Evolutionary conservation across 2,888 invertebrate genomes (phyloP), one percentile per base, ranked within the genome.

Genomic region (Epinotia nisella): DNA sequence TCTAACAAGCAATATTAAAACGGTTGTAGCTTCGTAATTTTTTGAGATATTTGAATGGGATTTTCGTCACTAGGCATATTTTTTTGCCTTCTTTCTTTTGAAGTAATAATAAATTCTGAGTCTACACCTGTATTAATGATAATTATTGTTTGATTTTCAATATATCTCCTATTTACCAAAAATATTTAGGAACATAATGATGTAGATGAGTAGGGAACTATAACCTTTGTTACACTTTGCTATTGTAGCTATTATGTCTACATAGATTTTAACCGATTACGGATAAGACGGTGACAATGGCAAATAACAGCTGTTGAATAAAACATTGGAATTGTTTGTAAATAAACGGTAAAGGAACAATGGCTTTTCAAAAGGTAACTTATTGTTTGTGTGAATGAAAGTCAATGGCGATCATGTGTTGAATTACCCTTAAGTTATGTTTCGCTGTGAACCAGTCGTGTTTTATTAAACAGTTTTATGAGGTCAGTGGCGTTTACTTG

Each of bases 241-340:
- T 58, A 71, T 71, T 71, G 71, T 71, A 13, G 29, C 35, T 68
- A 35, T 67, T 68, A 67, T 60, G 67, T 62, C 56, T 72, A 70
- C 56, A 39, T 51, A 59, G 58, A 49, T n/a, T 13, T 51, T 61
- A 51, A 21, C 56, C 61, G 59, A 62, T 62, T 62, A 55, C 35
- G 61, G 67, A 72, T 72, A 72, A 56, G 24, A n/a, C 11, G 61
- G 39, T 56, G 45, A 72, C 72, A 72, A 67, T 67, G 67, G 72
- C 45, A 58, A 62, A 60, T 71, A 55, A 60, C 35, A 13, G 24
- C 60, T 56, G 70, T 61, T 68, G 67, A 72, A 72, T 68, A 67
- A 72, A 68, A 72, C 67, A 68, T 61, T 2, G 29, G 9, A 13
- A 21, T 49, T 67, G 61, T 62, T 65, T 24, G 55, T 62, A 67